These are phyloP conservation scores for Chaetogeoica ovagalla DNA, from an alignment of 2,888 invertebrate genomes.

Conservation along the genomic window DNA sequence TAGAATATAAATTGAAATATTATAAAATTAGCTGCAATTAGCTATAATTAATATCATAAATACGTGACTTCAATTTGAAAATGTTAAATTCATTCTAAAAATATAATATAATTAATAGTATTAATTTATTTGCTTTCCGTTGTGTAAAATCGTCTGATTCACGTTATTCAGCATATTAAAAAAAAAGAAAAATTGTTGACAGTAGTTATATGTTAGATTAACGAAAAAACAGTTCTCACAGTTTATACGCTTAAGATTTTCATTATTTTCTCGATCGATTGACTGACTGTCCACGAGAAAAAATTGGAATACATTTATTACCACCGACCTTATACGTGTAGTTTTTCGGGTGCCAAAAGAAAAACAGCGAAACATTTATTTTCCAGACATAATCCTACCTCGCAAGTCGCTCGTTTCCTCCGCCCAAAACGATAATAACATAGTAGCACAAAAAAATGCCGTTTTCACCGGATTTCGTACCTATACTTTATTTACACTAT, in stretches of 20 bases:
- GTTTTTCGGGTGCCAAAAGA: not conserved
- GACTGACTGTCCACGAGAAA: not conserved
- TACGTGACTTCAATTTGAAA: no score
- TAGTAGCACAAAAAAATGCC: not conserved
- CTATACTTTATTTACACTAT: not conserved
- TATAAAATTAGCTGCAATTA: no score
- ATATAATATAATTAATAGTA: no score
- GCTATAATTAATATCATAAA: no score
- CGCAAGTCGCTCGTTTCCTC: not conserved
- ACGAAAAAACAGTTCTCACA: no score
- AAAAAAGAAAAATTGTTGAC: no score
- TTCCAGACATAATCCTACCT: not conserved
- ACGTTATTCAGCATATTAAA: no score
- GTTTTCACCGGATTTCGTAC: not conserved
- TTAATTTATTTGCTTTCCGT: no score
- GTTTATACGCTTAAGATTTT: not conserved
- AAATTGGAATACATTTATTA: slow-evolving; percentile 14
- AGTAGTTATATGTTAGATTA: no score
- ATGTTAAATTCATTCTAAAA: no score
- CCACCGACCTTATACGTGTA: not conserved
- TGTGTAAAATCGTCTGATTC: no score
- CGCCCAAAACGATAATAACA: not conserved
- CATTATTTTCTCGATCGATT: not conserved
- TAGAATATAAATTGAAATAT: no score
- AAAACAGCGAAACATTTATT: not conserved